Percentiles rank a stretch among this genome's conserved stretches.
Conservation (phyloP, 2,888 invertebrate species). For the Drosophila vallismaia region DNA sequence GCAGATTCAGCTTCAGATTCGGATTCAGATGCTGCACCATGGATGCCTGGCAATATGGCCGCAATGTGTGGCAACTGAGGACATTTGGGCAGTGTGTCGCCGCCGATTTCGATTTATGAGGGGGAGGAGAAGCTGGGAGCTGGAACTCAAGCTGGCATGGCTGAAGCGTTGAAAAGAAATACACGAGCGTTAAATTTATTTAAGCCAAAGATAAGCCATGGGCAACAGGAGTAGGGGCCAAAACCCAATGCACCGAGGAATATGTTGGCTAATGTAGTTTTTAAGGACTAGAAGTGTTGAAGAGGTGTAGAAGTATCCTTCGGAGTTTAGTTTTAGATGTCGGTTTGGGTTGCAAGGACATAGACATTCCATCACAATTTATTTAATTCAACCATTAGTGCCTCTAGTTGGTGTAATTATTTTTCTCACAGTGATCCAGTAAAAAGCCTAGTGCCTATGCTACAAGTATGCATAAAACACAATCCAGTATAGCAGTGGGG, state of each 20-base stretch:
- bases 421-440: slow-evolving; percentile 10
- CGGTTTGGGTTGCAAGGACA: too few relatives aligned
- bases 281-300: too few relatives aligned
- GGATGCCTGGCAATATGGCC: slow-evolving; percentile 5
- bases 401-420: not conserved
- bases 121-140: slow-evolving; percentile 1
- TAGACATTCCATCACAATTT: not conserved
- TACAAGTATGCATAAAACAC: slow-evolving; percentile 65
- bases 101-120: slow-evolving; percentile 17
- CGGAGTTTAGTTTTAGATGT: too few relatives aligned
- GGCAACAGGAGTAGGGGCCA: slow-evolving; percentile 12
- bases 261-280: not conserved
- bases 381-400: not conserved
- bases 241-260: slow-evolving; percentile 4
- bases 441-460: slow-evolving; percentile 17
- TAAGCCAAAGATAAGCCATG: slow-evolving; percentile 73
- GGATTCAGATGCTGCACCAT: slow-evolving; percentile 12
- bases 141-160: slow-evolving; percentile 23
- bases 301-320: too few relatives aligned
- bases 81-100: slow-evolving; percentile 76
- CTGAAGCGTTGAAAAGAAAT: slow-evolving; percentile 75
- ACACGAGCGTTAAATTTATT: slow-evolving; percentile 77
- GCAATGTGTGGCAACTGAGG: slow-evolving; percentile 62
- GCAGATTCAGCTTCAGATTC: not conserved
- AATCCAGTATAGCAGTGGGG: slow-evolving; percentile 45